Evolutionary conservation across 1,140 invertebrate genomes (phyloP).

Genomic region (Diploscapter pachys): DNA sequence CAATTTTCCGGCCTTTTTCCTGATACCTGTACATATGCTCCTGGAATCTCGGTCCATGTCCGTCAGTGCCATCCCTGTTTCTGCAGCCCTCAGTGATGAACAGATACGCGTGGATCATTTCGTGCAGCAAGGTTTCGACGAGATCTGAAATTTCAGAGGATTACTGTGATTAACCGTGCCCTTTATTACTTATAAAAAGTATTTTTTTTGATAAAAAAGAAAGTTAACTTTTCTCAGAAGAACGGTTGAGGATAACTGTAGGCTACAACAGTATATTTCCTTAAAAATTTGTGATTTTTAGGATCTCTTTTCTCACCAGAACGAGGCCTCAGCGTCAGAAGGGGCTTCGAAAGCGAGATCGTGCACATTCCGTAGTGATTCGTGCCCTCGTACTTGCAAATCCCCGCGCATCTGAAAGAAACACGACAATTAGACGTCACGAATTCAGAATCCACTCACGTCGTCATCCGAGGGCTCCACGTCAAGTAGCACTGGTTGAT

Average conservation of each 20-base stretch:
- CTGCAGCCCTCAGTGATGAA: constrained; percentile 78
- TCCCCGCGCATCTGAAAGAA: constrained; percentile 71
- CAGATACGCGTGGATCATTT: constrained; percentile 98
- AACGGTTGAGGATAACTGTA: too few relatives aligned
- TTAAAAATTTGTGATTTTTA: too few relatives aligned
- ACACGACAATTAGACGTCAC: constrained; percentile 13
- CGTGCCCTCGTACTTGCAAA: constrained; percentile 73
- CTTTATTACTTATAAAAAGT: too few relatives aligned
- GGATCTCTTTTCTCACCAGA: too few relatives aligned
- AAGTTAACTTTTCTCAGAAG: too few relatives aligned
- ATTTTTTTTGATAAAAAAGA: too few relatives aligned
- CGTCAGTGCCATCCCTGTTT: constrained; percentile 35
- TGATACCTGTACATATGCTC: constrained; percentile 20
- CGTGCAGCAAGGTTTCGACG: constrained; percentile 92
- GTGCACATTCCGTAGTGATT: constrained; percentile 72
- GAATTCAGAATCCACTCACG: constrained; percentile 63
- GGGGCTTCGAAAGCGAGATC: constrained; percentile 75
- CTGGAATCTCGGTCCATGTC: constrained; percentile 87
- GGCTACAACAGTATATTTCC: too few relatives aligned
- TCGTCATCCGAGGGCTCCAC: constrained; percentile 93
- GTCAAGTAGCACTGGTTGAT: constrained; percentile 74
- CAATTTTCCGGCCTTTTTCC: background rate
- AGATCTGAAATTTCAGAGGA: constrained; percentile 70
- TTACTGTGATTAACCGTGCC: too few relatives aligned
- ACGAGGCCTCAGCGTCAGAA: constrained; percentile 82